Evolutionary conservation across 2,888 invertebrate genomes (phyloP), one percentile per base, ranked within the genome.

Genomic region (Spodoptera littoralis): DNA sequence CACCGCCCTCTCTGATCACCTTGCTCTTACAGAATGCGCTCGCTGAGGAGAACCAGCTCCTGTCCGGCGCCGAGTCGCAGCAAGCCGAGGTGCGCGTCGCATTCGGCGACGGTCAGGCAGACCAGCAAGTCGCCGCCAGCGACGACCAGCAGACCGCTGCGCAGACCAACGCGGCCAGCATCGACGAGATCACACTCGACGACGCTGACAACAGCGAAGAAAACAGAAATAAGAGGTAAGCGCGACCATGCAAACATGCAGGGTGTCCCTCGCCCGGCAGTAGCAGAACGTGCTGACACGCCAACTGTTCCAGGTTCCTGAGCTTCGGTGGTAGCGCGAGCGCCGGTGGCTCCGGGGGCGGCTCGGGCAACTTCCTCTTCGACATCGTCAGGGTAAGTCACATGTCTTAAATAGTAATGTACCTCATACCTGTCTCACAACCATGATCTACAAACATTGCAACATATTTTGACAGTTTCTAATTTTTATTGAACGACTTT

Each of bases 341-440:
- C 22, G 92, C 90, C 59, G 92, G 90, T 62, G 91, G 92, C 22
- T 96, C 95, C 69, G 95, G 95, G 52, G 97, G 97, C 74, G 97
- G 97, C 60, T 97, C 97, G 55, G 98, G 98, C 71, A 98, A 98
- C 95, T 98, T 98, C 95, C 95, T 98, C 79, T 98, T 98, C 92
- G 98, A 98, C 91, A 96, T 98, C 88, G 97, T 98, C 90, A 96
- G 98, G 96, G 98, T 98, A 95, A 97, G 97, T 81, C 52, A 13
- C 41, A 4, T 11, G 50, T 50, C 49, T 11, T 11, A 4, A 12
- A 36, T 42, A 11, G 12, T 30, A 11, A 12, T n/a, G 13, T 24
- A 3, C 12, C 11, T 47, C 22, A 12, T 22, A 46, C 11, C 3
- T 18, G 11, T 12, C 41, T 12, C 45, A 41, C 18, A 18, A 18